These are phyloP conservation scores for Charaxes varanes DNA, from an alignment of 1,140 invertebrate species.

Conservation along the genomic window DNA sequence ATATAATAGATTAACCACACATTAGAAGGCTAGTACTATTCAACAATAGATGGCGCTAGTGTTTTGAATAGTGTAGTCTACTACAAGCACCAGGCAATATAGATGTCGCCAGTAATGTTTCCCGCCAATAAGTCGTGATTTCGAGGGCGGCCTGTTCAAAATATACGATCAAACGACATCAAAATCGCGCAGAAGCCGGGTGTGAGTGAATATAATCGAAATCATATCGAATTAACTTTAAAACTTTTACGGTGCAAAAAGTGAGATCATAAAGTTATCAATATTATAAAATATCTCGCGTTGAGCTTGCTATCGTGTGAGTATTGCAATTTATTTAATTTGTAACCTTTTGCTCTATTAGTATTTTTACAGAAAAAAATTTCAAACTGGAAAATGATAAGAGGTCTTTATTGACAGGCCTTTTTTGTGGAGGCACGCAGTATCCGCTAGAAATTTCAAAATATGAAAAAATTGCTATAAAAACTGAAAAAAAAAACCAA, in stretches of 20 bases:
- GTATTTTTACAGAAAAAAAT: no score
- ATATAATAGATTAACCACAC: no score
- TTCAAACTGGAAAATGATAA: no score
- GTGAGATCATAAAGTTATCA: conserved; percentile 1
- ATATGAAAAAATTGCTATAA: no score
- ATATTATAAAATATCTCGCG: not conserved
- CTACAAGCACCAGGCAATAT: conserved; percentile 4
- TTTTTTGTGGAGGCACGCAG: no score
- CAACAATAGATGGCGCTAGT: conserved; percentile 39
- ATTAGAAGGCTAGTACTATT: conserved; percentile 22
- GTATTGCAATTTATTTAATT: conserved; percentile 1
- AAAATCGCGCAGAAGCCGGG: conserved; percentile 50
- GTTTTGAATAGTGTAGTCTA: conserved; percentile 2
- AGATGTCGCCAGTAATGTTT: conserved; percentile 36
- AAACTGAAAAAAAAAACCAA: no score
- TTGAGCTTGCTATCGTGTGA: conserved; percentile 2
- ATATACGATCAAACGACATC: conserved; percentile 55
- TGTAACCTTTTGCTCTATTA: no score
- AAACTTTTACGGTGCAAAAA: conserved; percentile 6
- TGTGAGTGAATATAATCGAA: conserved; percentile 18
- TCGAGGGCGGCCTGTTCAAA: conserved; percentile 53
- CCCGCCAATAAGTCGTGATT: conserved; percentile 19
- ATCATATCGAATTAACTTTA: not conserved
- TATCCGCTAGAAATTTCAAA: no score
- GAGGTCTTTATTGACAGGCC: no score